Evolutionary conservation across 2,888 invertebrate species (phyloP).

Genomic region (Griposia aprilina): DNA sequence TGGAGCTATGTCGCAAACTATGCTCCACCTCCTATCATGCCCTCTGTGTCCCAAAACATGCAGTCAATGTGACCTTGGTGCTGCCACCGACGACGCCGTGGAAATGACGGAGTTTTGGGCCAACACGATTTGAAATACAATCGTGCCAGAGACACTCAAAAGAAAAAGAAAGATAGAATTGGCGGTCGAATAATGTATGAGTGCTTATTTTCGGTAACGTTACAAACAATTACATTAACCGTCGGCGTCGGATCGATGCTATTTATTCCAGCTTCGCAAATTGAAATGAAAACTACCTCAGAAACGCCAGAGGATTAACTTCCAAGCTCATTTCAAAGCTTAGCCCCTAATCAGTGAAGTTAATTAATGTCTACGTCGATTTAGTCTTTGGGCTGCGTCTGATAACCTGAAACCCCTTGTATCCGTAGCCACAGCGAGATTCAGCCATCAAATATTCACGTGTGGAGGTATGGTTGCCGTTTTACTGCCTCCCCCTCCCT

Average conservation of each 20-base stretch:
- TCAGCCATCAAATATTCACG: constrained; percentile 89
- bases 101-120: no score
- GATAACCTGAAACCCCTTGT: constrained; percentile 77
- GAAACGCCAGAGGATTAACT: constrained; percentile 62
- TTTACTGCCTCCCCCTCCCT: constrained; percentile 81
- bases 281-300: constrained; percentile 67
- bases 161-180: not conserved
- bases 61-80: no score
- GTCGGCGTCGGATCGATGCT: constrained; percentile 26
- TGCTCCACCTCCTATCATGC: no score
- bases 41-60: no score
- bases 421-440: constrained; percentile 85
- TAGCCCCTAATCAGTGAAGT: constrained; percentile 71
- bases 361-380: constrained; percentile 74
- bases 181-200: constrained; percentile 1
- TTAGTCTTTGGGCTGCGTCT: constrained; percentile 68
- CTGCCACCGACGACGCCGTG: no score
- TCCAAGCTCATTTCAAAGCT: constrained; percentile 68
- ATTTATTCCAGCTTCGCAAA: constrained; percentile 55
- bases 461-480: constrained; percentile 87
- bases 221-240: constrained; percentile 35
- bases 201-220: constrained; percentile 20
- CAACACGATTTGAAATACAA: no score
- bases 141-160: no score
- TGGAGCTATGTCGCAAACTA: no score